Evolutionary conservation across 2,888 invertebrate species (phyloP).

Genomic region (Scaptomyza flava): DNA sequence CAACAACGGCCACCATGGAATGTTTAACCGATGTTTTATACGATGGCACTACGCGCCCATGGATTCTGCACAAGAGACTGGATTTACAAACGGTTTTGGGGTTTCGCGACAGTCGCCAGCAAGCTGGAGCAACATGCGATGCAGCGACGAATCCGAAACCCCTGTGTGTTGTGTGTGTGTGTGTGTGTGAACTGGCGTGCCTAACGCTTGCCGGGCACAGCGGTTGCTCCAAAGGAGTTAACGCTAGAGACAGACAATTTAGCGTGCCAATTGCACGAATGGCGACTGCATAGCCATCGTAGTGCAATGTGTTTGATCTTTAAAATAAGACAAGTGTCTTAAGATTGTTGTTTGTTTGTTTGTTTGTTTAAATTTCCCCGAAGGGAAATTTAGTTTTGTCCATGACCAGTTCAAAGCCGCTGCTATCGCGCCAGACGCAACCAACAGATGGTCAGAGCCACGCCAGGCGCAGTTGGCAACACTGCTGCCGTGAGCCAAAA

Average conservation of each 20-base stretch:
- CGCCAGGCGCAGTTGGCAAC: constrained; percentile 15
- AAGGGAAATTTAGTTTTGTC: constrained; percentile 38
- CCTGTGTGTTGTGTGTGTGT: constrained; percentile 11
- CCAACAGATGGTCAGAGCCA: constrained; percentile 4
- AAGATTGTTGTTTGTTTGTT: constrained; percentile 10
- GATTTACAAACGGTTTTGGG: constrained; percentile 30
- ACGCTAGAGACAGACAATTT: constrained; percentile 27
- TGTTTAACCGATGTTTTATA: constrained; percentile 22
- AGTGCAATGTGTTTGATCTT: constrained; percentile 57
- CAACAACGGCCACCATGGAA: constrained; percentile 32
- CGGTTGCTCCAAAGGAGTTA: constrained; percentile 13
- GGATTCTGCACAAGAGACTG: constrained; percentile 56
- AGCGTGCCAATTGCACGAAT: constrained; percentile 80
- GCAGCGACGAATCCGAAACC: constrained; percentile 56
- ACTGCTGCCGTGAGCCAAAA: constrained; percentile 22
- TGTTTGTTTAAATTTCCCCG: constrained; percentile 27
- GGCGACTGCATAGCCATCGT: constrained; percentile 79
- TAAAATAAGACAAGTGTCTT: constrained; percentile 24
- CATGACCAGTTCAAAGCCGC: constrained; percentile 28
- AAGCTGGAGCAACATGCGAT: constrained; percentile 44
- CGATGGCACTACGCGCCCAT: constrained; percentile 52
- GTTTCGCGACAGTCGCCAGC: constrained; percentile 41
- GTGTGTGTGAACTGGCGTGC: constrained; percentile 54
- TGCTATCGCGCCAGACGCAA: constrained; percentile 44
- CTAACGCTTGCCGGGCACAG: constrained; percentile 34